Base-by-base conservation (phyloP, 2,797 vertebrate genomes). In the Leptoclinus maculatus region DNA sequence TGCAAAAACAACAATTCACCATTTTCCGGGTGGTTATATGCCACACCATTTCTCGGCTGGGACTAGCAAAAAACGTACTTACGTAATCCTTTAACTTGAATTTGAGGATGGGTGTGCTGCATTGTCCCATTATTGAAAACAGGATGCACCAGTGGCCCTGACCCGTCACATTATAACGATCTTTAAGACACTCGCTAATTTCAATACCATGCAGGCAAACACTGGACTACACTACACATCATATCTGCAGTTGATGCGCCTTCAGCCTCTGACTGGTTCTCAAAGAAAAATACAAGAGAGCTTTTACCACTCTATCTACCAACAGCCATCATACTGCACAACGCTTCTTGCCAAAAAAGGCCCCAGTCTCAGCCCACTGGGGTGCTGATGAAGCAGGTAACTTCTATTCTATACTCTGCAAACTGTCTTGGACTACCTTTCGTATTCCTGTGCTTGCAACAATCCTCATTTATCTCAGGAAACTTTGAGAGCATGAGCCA, bases 341-440 rank as follows among this genome's bases (percentile, higher is more conserved):
- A 16, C 43, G 36, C 57, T 36, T 75, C 17, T 43, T 70, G 58
- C 21, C 60, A 66, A 70, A 76, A 57, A 54, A 54, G 54, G 63
- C 43, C 64, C 32, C 9, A n/a, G 56, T 67, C 66, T 76, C 71
- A 62, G 53, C 59, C 41, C 70, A 69, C 51, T 66, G 8, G 39
- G 54, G 23, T 41, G 66, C 36, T 66, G 62, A 80, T 83, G 72
- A 79, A 60, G 75, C 71, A 76, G 71, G 19, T 59, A 76, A 60
- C 58, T 36, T 11, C 41, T 51, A 69, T 36, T 66, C 32, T 7
- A 34, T 36, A 76, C 74, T 68, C 74, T 38, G 36, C 23, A 63
- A 39, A 51, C 54, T 23, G 29, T 54, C 47, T 59, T 29, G 2
- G 41, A 36, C 25, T 16, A 53, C n/a, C 41, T 74, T 65, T 71